Evolutionary conservation across 2,797 vertebrate species (phyloP).

Genomic region (Enteromius argenteus): DNA sequence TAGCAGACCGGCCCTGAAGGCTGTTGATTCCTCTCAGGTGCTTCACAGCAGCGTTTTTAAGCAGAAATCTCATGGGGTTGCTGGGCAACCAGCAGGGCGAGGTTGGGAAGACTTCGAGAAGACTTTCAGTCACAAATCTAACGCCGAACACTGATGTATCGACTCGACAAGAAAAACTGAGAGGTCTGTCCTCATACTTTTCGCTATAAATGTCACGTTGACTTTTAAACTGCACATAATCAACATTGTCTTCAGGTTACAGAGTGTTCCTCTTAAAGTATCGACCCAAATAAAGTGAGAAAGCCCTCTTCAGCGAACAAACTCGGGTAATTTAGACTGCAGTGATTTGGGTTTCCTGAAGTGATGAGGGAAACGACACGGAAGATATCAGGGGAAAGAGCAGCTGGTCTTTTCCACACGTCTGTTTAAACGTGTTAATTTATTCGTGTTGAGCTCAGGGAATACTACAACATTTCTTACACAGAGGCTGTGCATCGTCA

Average conservation of each 20-base stretch:
- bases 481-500: not conserved
- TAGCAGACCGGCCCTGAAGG: not conserved
- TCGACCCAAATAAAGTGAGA: not conserved
- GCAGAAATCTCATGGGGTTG: slow-evolving; percentile 30
- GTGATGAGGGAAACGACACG: not conserved
- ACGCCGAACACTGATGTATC: not conserved
- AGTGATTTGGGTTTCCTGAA: not conserved
- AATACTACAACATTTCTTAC: slow-evolving; percentile 2
- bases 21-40: slow-evolving; percentile 43
- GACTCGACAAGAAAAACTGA: not conserved
- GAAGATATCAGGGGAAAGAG: not conserved
- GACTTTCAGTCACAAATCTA: slow-evolving; percentile 21
- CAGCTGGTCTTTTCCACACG: slow-evolving; percentile 23
- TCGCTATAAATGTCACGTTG: not conserved
- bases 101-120: slow-evolving; percentile 20
- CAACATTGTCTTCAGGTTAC: not conserved
- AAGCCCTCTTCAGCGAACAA: not conserved
- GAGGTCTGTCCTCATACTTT: not conserved
- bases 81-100: slow-evolving; percentile 16
- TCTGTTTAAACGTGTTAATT: slow-evolving; percentile 32
- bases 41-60: slow-evolving; percentile 8
- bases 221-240: not conserved
- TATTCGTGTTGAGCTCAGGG: slow-evolving; percentile 19
- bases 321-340: not conserved
- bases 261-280: not conserved